These are phyloP conservation scores for Gnatocerus cornutus DNA, from an alignment of 2,888 invertebrate genomes.

Conservation along the genomic window DNA sequence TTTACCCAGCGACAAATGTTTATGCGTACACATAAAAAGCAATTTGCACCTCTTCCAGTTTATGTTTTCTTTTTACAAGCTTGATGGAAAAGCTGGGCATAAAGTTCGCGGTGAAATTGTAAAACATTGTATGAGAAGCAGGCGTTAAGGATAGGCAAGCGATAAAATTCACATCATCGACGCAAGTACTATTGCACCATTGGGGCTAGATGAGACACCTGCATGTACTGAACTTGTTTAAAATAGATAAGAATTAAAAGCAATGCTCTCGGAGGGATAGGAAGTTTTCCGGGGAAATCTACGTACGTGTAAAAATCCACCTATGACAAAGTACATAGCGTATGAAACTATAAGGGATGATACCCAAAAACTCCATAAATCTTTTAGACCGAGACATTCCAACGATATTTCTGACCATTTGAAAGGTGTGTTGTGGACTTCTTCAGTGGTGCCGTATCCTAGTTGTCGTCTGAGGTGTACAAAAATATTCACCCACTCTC, in stretches of 20 bases:
- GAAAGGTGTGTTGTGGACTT: conserved; percentile 53
- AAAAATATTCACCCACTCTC: conserved; percentile 80
- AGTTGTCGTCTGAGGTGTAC: conserved; percentile 77
- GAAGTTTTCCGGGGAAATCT: not conserved
- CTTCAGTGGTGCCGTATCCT: conserved; percentile 63
- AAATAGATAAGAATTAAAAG: conserved; percentile 19
- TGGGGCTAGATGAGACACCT: conserved; percentile 15
- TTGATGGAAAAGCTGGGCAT: conserved; percentile 48
- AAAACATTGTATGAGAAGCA: conserved; percentile 40
- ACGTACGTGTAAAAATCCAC: conserved; percentile 81
- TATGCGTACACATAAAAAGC: conserved; percentile 63
- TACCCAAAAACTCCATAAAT: conserved; percentile 72
- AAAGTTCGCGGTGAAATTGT: conserved; percentile 46
- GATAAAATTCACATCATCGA: conserved; percentile 39
- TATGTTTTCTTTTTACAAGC: conserved; percentile 57
- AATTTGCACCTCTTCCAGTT: conserved; percentile 61
- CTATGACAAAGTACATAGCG: conserved; percentile 76
- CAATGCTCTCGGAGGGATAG: conserved; percentile 6
- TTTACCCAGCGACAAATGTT: conserved; percentile 59
- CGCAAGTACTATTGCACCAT: conserved; percentile 18
- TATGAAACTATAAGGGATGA: conserved; percentile 74
- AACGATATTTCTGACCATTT: conserved; percentile 68
- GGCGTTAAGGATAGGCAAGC: conserved; percentile 16
- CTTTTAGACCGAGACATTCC: conserved; percentile 73
- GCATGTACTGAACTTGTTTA: conserved; percentile 26